Percentiles rank a stretch among this genome's conserved stretches.
These are phyloP conservation scores for Horisme vitalbata DNA, from an alignment of 2,888 invertebrate species.

Conservation along the genomic window DNA sequence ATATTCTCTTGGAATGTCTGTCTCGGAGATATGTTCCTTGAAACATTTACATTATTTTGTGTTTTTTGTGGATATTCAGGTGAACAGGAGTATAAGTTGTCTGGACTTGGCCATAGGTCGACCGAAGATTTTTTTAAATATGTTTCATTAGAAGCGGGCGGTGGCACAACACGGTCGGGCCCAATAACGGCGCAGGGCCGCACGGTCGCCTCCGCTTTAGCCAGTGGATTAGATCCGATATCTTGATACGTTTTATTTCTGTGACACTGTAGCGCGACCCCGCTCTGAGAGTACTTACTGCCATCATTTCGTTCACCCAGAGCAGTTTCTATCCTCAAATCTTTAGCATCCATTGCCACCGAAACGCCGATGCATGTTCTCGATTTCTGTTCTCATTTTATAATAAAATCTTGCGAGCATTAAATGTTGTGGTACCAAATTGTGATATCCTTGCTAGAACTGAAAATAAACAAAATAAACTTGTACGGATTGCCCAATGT, in stretches of 20 bases:
- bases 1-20: slow-evolving; percentile 82
- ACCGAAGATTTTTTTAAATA: slow-evolving; percentile 59
- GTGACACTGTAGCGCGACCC: slow-evolving; percentile 54
- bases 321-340: slow-evolving; percentile 62
- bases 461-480: slow-evolving; percentile 81
- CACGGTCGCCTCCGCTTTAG: slow-evolving; percentile 65
- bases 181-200: slow-evolving; percentile 80
- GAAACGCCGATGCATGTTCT: slow-evolving; percentile 50
- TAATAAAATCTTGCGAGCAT: slow-evolving; percentile 30
- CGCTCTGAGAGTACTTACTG: slow-evolving; percentile 64
- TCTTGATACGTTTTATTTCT: slow-evolving; percentile 68
- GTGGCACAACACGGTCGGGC: slow-evolving; percentile 71
- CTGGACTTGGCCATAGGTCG: slow-evolving; percentile 62
- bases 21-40: slow-evolving; percentile 78
- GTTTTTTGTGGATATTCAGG: slow-evolving; percentile 68
- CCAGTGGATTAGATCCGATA: slow-evolving; percentile 64
- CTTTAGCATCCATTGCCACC: slow-evolving; percentile 76
- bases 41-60: slow-evolving; percentile 57
- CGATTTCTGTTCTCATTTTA: slow-evolving; percentile 61
- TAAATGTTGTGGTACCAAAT: slow-evolving; percentile 37
- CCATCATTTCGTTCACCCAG: slow-evolving; percentile 68
- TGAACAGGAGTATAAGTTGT: slow-evolving; percentile 58
- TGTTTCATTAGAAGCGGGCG: slow-evolving; percentile 50
- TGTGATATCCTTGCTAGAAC: slow-evolving; percentile 68
- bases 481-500: slow-evolving; percentile 60